phyloP scores from a whole-genome alignment of 2,888 invertebrate species.

The Aphrophora alni region DNA sequence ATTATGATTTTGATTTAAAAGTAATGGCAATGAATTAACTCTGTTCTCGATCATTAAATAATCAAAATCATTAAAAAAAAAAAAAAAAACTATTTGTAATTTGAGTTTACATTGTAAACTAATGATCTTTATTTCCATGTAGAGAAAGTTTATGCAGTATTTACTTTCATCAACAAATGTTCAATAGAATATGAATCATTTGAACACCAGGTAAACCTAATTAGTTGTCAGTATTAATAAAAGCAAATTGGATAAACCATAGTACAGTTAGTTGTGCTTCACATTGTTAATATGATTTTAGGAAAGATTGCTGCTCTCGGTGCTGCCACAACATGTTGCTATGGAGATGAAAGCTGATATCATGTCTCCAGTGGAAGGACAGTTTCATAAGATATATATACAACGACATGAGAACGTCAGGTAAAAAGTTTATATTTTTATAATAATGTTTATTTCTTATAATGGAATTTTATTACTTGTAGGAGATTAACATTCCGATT shows the following conservation, averaged over 20 bases:
- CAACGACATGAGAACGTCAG: slow-evolving; percentile 93
- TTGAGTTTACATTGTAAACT: too few species aligned
- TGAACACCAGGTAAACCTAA: background rate
- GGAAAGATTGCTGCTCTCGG: slow-evolving; percentile 86
- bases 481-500: too few species aligned
- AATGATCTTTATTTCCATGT: too few species aligned
- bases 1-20: too few species aligned
- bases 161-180: too few species aligned
- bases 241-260: background rate
- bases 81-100: too few species aligned
- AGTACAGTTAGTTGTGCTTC: background rate
- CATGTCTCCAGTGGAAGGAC: slow-evolving; percentile 86
- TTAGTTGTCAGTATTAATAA: background rate
- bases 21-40: too few species aligned
- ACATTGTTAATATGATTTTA: slow-evolving; percentile 54
- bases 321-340: slow-evolving; percentile 88
- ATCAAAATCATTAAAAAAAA: too few species aligned
- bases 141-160: too few species aligned
- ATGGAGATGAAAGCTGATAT: slow-evolving; percentile 96
- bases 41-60: too few species aligned
- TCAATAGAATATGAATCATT: too few species aligned
- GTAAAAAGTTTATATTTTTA: slow-evolving; percentile 65
- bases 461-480: too few species aligned
- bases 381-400: slow-evolving; percentile 94
- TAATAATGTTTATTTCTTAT: slow-evolving; percentile 33